These are phyloP conservation scores for Nomada ferruginata DNA, from an alignment of 2,888 invertebrate species.

Conservation along the genomic window DNA sequence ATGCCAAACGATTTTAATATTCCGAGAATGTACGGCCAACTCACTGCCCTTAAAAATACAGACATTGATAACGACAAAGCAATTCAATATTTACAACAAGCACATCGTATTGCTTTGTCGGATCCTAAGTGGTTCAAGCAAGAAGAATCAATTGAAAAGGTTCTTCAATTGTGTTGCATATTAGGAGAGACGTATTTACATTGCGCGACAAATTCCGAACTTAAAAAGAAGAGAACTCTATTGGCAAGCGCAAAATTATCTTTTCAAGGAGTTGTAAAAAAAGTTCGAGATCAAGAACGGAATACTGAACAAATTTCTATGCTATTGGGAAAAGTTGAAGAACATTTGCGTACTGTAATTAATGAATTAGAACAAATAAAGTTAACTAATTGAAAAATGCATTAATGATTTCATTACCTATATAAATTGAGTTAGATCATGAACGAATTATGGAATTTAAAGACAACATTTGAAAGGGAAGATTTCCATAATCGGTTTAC, in stretches of 20 bases:
- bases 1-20: conserved; percentile 89
- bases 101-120: conserved; percentile 89
- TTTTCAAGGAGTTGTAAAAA: conserved; percentile 81
- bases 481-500: too few species aligned
- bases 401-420: not conserved
- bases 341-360: conserved; percentile 73
- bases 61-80: conserved; percentile 82
- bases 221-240: conserved; percentile 83
- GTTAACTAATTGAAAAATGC: conserved; percentile 20
- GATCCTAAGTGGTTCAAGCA: conserved; percentile 88
- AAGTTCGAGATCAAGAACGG: conserved; percentile 83
- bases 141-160: conserved; percentile 86
- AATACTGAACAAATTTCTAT: conserved; percentile 76
- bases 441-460: not conserved
- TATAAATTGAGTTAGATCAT: conserved; percentile 2
- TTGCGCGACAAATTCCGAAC: conserved; percentile 84
- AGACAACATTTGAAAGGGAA: not conserved
- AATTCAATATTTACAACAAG: conserved; percentile 91
- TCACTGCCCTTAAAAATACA: conserved; percentile 85
- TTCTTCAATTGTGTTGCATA: conserved; percentile 87
- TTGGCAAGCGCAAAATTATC: conserved; percentile 80
- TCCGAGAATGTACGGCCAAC: conserved; percentile 93
- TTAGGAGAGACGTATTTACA: conserved; percentile 87
- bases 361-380: conserved; percentile 60
- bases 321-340: conserved; percentile 77